A percentile compares a stretch with the other conserved stretches of the same genome.
These are phyloP conservation scores for Nannobrachium achirus DNA, from an alignment of 2,113 vertebrate genomes.

Conservation along the genomic window DNA sequence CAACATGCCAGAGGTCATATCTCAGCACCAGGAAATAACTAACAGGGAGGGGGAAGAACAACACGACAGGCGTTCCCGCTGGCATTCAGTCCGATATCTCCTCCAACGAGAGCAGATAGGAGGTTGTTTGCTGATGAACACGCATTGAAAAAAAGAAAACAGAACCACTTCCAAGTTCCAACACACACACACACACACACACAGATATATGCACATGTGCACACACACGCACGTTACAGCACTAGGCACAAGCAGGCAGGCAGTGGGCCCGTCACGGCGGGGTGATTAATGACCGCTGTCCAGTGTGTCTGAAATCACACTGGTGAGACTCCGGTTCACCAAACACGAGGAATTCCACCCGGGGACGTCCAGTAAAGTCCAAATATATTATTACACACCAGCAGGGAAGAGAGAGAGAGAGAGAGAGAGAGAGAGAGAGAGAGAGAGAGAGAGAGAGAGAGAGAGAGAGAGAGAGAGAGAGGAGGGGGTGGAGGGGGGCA, in stretches of 20 bases:
- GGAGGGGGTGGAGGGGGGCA: conserved; percentile 21
- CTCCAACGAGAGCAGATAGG: conserved; percentile 51
- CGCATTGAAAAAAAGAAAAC: conserved; percentile 49
- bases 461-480: conserved; percentile 23
- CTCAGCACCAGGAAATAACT: conserved; percentile 60
- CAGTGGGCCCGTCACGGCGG: conserved; percentile 27
- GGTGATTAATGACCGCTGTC: conserved; percentile 78
- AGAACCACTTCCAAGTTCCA: conserved; percentile 46
- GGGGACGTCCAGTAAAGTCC: conserved; percentile 70
- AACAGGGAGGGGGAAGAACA: conserved; percentile 57
- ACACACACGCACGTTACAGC: not conserved
- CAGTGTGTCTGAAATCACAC: conserved; percentile 70
- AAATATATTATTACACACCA: conserved; percentile 73
- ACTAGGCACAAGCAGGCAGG: no score
- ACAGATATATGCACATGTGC: not conserved
- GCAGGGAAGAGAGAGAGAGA: conserved; percentile 31
- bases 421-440: conserved; percentile 23
- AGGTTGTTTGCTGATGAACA: conserved; percentile 65
- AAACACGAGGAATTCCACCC: conserved; percentile 77
- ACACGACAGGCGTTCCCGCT: conserved; percentile 39
- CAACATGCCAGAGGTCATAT: conserved; percentile 52
- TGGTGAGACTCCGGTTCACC: conserved; percentile 70
- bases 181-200: conserved; percentile 19
- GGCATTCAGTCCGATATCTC: conserved; percentile 32
- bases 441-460: conserved; percentile 30